These are phyloP conservation scores for Vanessa atalanta DNA, from an alignment of 1,140 invertebrate genomes.

Conservation along the genomic window DNA sequence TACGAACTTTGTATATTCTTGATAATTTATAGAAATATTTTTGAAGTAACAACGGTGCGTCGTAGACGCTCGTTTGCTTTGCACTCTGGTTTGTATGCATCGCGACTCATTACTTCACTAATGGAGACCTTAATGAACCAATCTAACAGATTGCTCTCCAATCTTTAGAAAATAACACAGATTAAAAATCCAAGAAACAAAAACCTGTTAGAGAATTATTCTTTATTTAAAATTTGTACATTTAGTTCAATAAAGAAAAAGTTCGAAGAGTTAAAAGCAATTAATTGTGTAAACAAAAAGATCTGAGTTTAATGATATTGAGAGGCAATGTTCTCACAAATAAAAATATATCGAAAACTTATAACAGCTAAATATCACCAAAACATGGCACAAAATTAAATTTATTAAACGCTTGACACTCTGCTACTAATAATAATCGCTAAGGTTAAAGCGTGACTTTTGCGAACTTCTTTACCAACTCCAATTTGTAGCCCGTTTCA, in stretches of 20 bases:
- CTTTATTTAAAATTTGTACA: no score
- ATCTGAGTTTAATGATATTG: no score
- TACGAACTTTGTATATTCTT: neutral
- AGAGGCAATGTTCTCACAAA: neutral
- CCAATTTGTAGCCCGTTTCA: slow-evolving; percentile 72
- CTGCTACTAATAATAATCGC: slow-evolving; percentile 59
- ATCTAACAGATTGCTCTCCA: slow-evolving; percentile 79
- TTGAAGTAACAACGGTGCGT: slow-evolving; percentile 1
- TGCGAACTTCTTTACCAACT: slow-evolving; percentile 66
- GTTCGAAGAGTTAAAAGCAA: neutral
- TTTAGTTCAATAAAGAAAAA: neutral
- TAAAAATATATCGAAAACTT: slow-evolving; percentile 29
- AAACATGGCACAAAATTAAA: slow-evolving; percentile 66
- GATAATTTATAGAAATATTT: slow-evolving; percentile 1
- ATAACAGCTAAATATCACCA: slow-evolving; percentile 57
- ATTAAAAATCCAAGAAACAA: slow-evolving; percentile 56
- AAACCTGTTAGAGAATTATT: neutral
- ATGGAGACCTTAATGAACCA: slow-evolving; percentile 78
- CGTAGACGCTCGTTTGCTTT: slow-evolving; percentile 52
- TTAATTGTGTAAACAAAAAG: no score
- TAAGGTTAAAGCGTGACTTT: slow-evolving; percentile 63
- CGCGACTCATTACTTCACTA: slow-evolving; percentile 79
- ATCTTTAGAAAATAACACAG: slow-evolving; percentile 71
- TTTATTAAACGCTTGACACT: slow-evolving; percentile 61
- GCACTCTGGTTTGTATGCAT: slow-evolving; percentile 61